Percentiles rank a stretch among this genome's conserved stretches.
These are phyloP conservation scores for Epinephelus fuscoguttatus DNA, from an alignment of 2,113 vertebrate species.

Conservation along the genomic window DNA sequence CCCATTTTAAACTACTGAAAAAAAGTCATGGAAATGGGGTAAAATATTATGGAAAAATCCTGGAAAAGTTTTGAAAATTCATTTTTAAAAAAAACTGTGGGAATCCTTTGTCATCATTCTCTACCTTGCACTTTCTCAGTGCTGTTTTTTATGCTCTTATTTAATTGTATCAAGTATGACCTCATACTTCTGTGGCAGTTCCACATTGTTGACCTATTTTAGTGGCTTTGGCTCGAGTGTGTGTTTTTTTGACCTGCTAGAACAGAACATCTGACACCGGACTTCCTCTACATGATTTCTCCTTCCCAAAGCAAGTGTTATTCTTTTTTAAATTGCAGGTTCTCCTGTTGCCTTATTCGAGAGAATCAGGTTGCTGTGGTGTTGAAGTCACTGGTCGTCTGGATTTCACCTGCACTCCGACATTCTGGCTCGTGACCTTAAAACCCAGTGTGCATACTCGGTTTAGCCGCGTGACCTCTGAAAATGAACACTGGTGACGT, in stretches of 20 bases:
- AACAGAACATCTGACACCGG: conserved; percentile 60
- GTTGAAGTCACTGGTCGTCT: conserved; percentile 74
- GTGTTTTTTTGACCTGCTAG: conserved; percentile 34
- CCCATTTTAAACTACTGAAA: too few relatives aligned
- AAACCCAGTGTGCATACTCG: conserved; percentile 28
- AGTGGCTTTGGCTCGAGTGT: background rate
- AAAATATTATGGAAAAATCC: too few relatives aligned
- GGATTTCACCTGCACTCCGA: conserved; percentile 74
- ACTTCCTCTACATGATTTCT: conserved; percentile 80
- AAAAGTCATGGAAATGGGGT: too few relatives aligned
- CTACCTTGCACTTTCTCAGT: background rate
- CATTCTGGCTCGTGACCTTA: conserved; percentile 50
- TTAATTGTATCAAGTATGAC: background rate
- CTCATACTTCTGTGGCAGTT: background rate
- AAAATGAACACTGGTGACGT: conserved; percentile 59
- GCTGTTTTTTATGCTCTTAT: background rate
- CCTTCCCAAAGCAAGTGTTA: conserved; percentile 70
- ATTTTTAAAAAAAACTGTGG: too few relatives aligned
- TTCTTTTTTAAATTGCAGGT: conserved; percentile 76
- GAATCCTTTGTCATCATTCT: background rate
- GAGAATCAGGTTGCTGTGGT: conserved; percentile 77
- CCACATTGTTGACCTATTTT: conserved; percentile 13
- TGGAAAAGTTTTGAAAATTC: too few relatives aligned
- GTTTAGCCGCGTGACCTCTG: conserved; percentile 53
- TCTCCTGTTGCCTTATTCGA: conserved; percentile 84